Evolutionary conservation across 2,113 vertebrate genomes (phyloP).

Genomic region (Pachyramphus minor): DNA sequence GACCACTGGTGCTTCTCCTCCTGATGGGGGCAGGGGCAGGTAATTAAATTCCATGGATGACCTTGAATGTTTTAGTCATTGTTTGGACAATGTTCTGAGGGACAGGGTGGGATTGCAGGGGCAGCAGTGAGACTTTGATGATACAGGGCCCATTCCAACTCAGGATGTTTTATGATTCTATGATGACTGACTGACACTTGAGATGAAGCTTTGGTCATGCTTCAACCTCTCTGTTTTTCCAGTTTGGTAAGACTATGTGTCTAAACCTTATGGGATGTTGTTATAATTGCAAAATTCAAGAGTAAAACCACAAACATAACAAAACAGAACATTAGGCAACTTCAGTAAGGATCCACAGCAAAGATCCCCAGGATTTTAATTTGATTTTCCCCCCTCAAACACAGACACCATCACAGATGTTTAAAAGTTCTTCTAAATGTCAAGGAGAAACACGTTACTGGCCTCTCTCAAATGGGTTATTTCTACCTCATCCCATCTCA

Average conservation of each 20-base stretch:
- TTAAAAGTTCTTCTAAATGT: neutral
- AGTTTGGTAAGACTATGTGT: neutral
- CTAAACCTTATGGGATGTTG: neutral
- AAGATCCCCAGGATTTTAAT: neutral
- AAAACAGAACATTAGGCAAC: neutral
- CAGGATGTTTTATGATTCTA: neutral
- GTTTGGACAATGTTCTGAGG: neutral
- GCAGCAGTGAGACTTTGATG: neutral
- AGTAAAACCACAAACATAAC: neutral
- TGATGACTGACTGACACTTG: neutral
- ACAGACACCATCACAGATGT: neutral
- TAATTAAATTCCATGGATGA: neutral
- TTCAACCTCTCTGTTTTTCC: neutral
- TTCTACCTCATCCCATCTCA: neutral
- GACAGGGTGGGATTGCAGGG: neutral
- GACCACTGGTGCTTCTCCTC: rapidly evolving
- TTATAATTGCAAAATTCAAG: neutral
- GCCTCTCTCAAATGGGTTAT: neutral
- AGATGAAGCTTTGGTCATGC: neutral
- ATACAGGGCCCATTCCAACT: rapidly evolving
- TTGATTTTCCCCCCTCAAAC: neutral
- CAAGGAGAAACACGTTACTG: neutral
- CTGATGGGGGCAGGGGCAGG: rapidly evolving
- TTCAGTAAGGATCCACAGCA: neutral
- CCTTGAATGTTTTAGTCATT: neutral